These are phyloP conservation scores for Luscinia megarhynchos DNA, from an alignment of 2,797 vertebrate genomes.

Conservation along the genomic window DNA sequence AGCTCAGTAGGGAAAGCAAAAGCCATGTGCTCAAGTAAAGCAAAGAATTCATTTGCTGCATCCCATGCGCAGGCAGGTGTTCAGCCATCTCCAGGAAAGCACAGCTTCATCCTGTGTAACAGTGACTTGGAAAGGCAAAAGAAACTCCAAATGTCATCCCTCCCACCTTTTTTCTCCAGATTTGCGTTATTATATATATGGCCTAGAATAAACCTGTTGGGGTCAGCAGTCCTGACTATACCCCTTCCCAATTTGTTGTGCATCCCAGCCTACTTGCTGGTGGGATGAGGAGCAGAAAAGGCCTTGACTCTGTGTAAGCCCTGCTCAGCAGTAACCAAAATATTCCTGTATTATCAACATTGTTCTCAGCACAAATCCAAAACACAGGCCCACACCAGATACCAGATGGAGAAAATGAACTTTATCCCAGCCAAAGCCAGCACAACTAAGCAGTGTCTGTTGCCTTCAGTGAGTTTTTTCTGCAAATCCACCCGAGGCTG, in stretches of 20 bases:
- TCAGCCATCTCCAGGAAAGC: neutral
- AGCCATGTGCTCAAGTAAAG: neutral
- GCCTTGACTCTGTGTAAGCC: neutral
- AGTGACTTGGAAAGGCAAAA: neutral
- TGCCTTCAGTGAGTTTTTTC: neutral
- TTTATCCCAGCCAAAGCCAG: neutral
- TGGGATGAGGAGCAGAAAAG: neutral
- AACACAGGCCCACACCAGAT: neutral
- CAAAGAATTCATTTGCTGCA: neutral
- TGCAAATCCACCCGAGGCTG: neutral
- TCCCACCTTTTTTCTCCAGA: neutral
- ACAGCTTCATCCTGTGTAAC: neutral
- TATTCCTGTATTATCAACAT: neutral
- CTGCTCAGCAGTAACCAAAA: neutral
- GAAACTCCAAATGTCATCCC: neutral
- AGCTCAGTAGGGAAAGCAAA: neutral
- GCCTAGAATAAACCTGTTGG: neutral
- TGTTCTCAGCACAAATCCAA: neutral
- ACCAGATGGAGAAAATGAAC: neutral
- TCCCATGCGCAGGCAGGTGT: neutral
- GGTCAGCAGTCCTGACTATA: neutral
- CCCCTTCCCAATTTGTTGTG: too few species aligned
- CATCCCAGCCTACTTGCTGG: neutral
- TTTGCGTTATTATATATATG: too few species aligned
- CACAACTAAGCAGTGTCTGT: neutral